phyloP scores from a whole-genome alignment of 2,797 vertebrate genomes.

The Esox masquinongy region DNA sequence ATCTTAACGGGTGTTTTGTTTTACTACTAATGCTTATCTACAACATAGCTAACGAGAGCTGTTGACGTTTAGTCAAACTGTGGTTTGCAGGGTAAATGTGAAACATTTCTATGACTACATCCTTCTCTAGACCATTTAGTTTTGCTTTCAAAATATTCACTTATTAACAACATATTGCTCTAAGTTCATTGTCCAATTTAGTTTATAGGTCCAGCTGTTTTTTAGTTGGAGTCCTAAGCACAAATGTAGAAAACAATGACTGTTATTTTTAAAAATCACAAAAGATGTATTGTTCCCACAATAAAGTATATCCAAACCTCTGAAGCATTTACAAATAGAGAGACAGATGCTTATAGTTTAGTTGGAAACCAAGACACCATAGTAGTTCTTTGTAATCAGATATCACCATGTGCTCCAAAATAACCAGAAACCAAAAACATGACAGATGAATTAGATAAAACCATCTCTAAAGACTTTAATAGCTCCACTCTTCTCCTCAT shows the following conservation, averaged over 20 bases:
- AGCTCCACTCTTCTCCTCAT: constrained; percentile 30
- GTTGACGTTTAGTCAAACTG: constrained; percentile 72
- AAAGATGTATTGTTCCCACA: constrained; percentile 52
- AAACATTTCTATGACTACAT: constrained; percentile 25
- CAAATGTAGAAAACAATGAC: constrained; percentile 32
- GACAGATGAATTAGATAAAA: constrained; percentile 32
- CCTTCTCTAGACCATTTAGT: constrained; percentile 16
- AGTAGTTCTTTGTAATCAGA: constrained; percentile 43
- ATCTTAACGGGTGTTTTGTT: constrained; percentile 69
- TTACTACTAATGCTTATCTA: constrained; percentile 72
- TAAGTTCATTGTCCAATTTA: constrained; percentile 20
- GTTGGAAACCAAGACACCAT: constrained; percentile 16
- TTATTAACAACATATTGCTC: constrained; percentile 1
- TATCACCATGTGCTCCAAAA: constrained; percentile 25
- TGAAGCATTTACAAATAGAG: constrained; percentile 41
- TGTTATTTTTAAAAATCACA: constrained; percentile 34
- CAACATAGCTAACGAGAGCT: constrained; percentile 65
- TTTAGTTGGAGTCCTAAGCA: constrained; percentile 34
- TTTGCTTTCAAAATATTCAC: constrained; percentile 16
- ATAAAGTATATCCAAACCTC: constrained; percentile 36
- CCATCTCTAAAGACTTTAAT: constrained; percentile 27
- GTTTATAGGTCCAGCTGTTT: constrained; percentile 39
- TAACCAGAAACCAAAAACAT: constrained; percentile 35
- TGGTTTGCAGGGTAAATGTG: constrained; percentile 57
- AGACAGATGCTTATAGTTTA: constrained; percentile 30